Conservation (phyloP, 1,140 invertebrate species). For the Drosophila kurseongensis region DNA sequence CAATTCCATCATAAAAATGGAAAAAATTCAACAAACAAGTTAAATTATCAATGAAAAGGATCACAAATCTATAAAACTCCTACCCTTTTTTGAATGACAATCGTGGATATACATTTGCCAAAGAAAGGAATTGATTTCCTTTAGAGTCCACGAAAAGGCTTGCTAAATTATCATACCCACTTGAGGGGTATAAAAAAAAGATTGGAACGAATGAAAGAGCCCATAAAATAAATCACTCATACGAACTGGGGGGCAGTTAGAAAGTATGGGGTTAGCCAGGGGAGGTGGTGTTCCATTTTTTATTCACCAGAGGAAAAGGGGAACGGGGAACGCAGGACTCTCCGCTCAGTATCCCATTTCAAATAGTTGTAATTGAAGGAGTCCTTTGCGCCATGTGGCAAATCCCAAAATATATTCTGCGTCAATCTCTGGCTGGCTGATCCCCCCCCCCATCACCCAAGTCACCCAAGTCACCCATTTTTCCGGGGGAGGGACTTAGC, state of each 20-base stretch:
- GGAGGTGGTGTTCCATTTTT: neutral
- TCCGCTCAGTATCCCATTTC: constrained; percentile 49
- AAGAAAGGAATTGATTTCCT: neutral
- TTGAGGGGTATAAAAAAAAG: constrained; percentile 2
- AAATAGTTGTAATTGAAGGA: constrained; percentile 77
- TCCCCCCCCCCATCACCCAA: neutral
- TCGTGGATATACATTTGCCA: too few species aligned
- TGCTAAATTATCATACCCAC: neutral
- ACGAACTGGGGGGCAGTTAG: constrained; percentile 32
- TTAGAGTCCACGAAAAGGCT: neutral
- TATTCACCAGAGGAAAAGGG: neutral
- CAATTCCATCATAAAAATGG: too few species aligned
- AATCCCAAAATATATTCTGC: constrained; percentile 67
- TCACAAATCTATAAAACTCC: too few species aligned
- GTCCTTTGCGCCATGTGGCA: constrained; percentile 53
- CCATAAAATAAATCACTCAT: constrained; percentile 74
- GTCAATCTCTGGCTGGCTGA: constrained; percentile 49
- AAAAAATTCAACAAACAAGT: too few species aligned
- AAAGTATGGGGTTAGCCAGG: neutral
- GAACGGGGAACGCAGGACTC: neutral
- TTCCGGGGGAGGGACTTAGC: constrained; percentile 33
- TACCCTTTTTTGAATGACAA: too few species aligned
- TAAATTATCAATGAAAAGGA: too few species aligned
- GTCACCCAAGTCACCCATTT: neutral
- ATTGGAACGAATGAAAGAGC: constrained; percentile 3